Conservation (phyloP, 2,113 vertebrate species). For the Elaphurus davidianus region DNA sequence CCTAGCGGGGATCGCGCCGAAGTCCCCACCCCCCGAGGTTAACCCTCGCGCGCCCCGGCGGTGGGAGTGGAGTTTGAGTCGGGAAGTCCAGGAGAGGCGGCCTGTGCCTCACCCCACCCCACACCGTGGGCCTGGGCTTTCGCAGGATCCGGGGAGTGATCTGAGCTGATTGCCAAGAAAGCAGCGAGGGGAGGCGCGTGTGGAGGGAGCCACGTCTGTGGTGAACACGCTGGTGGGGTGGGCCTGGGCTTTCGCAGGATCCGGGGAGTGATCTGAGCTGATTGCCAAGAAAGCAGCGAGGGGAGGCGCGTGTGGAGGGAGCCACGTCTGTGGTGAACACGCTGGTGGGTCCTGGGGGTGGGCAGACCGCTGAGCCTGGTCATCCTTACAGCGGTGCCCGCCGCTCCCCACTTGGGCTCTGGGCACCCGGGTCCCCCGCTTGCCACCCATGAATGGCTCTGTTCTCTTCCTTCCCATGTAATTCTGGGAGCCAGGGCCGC, state of each 20-base stretch:
- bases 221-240: background rate
- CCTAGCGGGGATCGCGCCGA: background rate
- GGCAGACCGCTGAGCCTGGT: background rate
- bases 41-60: background rate
- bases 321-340: background rate
- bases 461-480: background rate
- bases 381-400: background rate
- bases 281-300: background rate
- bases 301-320: background rate
- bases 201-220: background rate
- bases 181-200: accelerated
- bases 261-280: background rate
- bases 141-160: background rate
- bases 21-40: background rate
- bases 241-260: background rate
- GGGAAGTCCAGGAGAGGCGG: background rate
- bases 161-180: background rate
- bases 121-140: background rate
- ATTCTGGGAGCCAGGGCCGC: background rate
- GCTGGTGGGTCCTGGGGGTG: background rate
- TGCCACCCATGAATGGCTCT: background rate
- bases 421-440: background rate
- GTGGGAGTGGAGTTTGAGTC: background rate
- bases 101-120: background rate
- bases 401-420: background rate